These are phyloP conservation scores for Diplosoma virens DNA, from an alignment of 23 tunicate species.

Conservation along the genomic window DNA sequence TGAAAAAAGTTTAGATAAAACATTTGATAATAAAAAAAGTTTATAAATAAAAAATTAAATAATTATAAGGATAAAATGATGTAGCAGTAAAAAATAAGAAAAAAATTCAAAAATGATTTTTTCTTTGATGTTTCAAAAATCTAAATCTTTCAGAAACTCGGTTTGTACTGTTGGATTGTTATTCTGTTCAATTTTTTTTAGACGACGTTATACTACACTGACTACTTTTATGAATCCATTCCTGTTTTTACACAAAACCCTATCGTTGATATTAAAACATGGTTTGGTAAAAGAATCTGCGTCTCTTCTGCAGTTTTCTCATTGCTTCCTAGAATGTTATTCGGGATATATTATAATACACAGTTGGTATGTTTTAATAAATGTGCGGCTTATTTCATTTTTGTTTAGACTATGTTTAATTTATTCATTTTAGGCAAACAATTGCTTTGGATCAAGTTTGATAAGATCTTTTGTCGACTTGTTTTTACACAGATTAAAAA, in stretches of 20 bases:
- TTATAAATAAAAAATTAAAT: too few species aligned
- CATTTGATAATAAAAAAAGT: too few species aligned
- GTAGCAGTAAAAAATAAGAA: too few species aligned
- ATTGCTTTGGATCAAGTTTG: conserved; percentile 70
- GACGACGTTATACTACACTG: conserved; percentile 31
- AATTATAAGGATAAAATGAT: too few species aligned
- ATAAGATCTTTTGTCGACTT: conserved; percentile 73
- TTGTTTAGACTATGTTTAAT: too few species aligned
- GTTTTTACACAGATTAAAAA: conserved; percentile 62
- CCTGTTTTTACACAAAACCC: conserved; percentile 65
- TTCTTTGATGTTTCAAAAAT: too few species aligned
- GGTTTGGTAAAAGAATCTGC: conserved; percentile 60
- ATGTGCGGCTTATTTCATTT: too few species aligned
- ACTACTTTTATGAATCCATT: conserved; percentile 45
- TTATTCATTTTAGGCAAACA: conserved; percentile 33
- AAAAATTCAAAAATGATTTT: too few species aligned
- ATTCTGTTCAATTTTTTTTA: conserved; percentile 9
- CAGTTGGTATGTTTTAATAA: conserved; percentile 40
- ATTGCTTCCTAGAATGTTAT: conserved; percentile 61
- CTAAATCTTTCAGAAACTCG: too few species aligned
- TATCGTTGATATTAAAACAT: conserved; percentile 28
- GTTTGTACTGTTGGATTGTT: too few species aligned
- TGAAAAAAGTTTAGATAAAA: too few species aligned
- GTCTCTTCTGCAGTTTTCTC: conserved; percentile 51
- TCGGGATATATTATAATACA: conserved; percentile 64